Base-by-base conservation (phyloP, 2,888 invertebrate genomes). In the Graphium colonna region DNA sequence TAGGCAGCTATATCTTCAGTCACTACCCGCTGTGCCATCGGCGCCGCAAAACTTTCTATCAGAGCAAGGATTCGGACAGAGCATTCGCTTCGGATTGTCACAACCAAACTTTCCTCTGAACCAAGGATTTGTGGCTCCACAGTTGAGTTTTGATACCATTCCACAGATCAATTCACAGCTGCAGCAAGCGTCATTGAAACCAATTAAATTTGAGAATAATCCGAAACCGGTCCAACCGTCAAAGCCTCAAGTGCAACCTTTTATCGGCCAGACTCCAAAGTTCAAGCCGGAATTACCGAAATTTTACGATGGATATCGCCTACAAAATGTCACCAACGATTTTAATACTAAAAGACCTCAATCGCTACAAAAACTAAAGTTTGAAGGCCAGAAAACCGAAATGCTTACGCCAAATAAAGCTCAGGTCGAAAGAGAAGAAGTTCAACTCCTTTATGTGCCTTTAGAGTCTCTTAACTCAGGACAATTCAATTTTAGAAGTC, bases 391-490 rank as follows among this genome's bases (percentile, higher is more conserved):
- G 0, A 77, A 77, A 59, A 55, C 65, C 7, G 79, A 82, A 52
- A 55, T 64, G 13, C 54, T 72, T 15, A 56, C 72, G 2, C 65
- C 71, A 46, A 65, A 62, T 7, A 77, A 73, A 55, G 68, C 75
- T 9, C 85, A 82, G 65, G 60, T 74, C 1, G 90, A 91, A 72
- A 82, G 88, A 63, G 93, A 94, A 75, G 93, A 94, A 78, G 93
- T 96, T 0, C 96, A 96, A 69, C 77, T 96, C 33, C 85, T 96
- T 0, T 96, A 96, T 69, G 95, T 96, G 0, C 96, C 96, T 3
- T 90, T 95, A 17, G 95, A 96, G 68, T 92, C 94, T 0, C 75
- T 95, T 16, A 92, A 92, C 61, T 75, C 79, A 62, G 90, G 89
- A 7, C 83, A 85, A 59, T 86, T 79, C 58, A 82, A 87, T 67